Evolutionary conservation across 23 tunicate genomes (phyloP).

Genomic region (Phallusia fumigata): DNA sequence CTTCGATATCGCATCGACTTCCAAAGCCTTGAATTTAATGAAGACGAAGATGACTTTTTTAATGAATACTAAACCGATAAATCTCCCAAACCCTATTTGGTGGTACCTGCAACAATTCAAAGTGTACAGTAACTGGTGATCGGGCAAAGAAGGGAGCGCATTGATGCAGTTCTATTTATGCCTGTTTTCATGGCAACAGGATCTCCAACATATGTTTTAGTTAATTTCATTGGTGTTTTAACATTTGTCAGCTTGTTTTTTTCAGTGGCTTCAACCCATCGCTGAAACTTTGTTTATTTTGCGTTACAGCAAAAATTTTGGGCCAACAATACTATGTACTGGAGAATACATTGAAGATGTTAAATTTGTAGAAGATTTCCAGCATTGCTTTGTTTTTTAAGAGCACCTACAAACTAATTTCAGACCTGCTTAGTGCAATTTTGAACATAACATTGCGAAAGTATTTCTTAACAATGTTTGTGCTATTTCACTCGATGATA

Average conservation of each 20-base stretch:
- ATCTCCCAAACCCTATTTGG: background rate
- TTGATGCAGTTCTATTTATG: slow-evolving; percentile 1
- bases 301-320: background rate
- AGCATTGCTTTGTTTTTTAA: no score
- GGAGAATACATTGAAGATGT: no score
- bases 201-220: background rate
- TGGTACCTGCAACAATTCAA: background rate
- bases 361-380: no score
- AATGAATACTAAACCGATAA: slow-evolving; percentile 62
- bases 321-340: no score
- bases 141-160: background rate
- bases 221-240: slow-evolving; percentile 7
- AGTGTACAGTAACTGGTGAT: background rate
- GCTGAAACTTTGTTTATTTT: background rate
- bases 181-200: background rate
- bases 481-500: no score
- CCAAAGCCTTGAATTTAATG: slow-evolving; percentile 84
- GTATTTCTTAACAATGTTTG: no score
- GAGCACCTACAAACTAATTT: no score
- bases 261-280: background rate
- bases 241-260: background rate
- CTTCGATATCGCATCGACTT: slow-evolving; percentile 93
- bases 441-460: no score
- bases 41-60: slow-evolving; percentile 83
- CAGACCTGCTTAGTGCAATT: no score